phyloP scores from a whole-genome alignment of 2,888 invertebrate genomes.

The Aquatica leii region DNA sequence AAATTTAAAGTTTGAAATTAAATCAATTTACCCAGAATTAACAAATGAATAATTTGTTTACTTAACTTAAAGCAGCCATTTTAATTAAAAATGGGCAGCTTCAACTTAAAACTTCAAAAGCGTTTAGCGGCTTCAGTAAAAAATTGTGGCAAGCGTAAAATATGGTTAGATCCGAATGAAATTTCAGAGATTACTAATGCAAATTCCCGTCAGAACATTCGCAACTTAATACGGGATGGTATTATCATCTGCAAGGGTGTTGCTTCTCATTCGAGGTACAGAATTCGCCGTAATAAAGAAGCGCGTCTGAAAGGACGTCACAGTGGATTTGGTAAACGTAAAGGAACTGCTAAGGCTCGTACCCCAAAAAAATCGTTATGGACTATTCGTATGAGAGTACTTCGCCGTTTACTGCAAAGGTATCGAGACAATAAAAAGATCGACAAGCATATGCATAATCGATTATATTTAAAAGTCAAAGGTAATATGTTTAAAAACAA shows the following conservation, averaged over 20 bases:
- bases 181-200: conserved; percentile 97
- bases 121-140: conserved; percentile 96
- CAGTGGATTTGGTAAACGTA: conserved; percentile 96
- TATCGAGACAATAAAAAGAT: conserved; percentile 96
- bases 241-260: conserved; percentile 97
- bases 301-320: conserved; percentile 97
- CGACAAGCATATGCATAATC: conserved; percentile 95
- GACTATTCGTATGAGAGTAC: conserved; percentile 93
- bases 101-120: conserved; percentile 77
- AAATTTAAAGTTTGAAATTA: too few species aligned
- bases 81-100: conserved; percentile 46
- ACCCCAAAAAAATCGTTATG: conserved; percentile 71
- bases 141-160: conserved; percentile 97
- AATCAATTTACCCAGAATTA: too few species aligned
- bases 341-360: conserved; percentile 97
- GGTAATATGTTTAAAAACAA: conserved; percentile 97
- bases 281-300: conserved; percentile 92
- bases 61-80: too few species aligned
- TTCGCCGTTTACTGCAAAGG: conserved; percentile 90
- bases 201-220: conserved; percentile 96
- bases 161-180: conserved; percentile 99
- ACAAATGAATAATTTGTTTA: too few species aligned
- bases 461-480: conserved; percentile 92
- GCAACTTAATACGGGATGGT: conserved; percentile 97
- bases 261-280: conserved; percentile 94